A percentile compares a stretch with the other conserved stretches of the same genome.
Evolutionary conservation across 2,113 vertebrate species (phyloP).

Genomic region (Climacteris rufus): DNA sequence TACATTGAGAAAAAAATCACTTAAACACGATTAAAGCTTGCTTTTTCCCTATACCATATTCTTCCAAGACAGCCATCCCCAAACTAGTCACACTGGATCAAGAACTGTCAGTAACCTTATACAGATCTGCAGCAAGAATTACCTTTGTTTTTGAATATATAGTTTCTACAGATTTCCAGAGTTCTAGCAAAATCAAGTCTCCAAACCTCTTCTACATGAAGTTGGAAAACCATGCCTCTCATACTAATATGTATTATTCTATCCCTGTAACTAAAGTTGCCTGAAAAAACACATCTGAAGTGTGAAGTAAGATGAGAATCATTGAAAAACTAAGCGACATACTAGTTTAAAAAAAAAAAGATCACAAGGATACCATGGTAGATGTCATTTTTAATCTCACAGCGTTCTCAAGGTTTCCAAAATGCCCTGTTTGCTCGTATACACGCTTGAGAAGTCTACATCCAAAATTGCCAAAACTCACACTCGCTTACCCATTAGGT

Average conservation of each 20-base stretch:
- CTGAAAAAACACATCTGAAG: background rate
- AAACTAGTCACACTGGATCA: background rate
- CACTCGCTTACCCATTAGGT: background rate
- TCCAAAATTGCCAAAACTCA: background rate
- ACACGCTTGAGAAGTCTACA: background rate
- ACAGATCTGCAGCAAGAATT: background rate
- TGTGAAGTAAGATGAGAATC: background rate
- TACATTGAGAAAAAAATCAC: background rate
- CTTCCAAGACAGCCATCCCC: background rate
- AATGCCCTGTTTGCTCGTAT: accelerated
- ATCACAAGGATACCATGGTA: background rate
- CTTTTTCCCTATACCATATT: background rate
- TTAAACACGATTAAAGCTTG: background rate
- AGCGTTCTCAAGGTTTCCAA: background rate
- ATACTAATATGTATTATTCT: background rate
- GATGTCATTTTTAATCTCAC: background rate
- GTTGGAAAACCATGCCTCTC: background rate
- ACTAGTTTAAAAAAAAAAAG: background rate
- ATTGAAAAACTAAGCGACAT: background rate
- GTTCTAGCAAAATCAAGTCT: background rate
- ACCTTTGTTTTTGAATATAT: background rate
- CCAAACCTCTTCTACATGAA: background rate
- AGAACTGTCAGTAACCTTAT: background rate
- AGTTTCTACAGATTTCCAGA: background rate
- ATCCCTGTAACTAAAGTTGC: background rate